Evolutionary conservation across 2,888 invertebrate genomes (phyloP), one percentile per base, ranked within the genome.

Genomic region (Epiblema foenella): DNA sequence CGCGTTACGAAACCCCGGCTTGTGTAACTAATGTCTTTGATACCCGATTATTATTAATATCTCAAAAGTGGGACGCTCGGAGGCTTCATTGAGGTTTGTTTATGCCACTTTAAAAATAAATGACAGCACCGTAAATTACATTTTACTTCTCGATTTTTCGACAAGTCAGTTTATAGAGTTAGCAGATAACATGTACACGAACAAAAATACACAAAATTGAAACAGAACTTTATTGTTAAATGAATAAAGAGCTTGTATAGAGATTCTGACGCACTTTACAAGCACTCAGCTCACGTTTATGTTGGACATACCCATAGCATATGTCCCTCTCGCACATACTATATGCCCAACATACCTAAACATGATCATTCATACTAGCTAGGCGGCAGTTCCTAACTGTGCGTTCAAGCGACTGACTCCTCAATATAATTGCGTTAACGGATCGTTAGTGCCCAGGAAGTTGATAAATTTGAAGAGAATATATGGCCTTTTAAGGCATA

Each of bases 21-120:
- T 70, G 17, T 65, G 60, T 49, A 65, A 70, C 65, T 59, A 46
- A 59, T 42, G 65, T 59, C 52, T 66, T 70, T 66, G 54, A 66
- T 60, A 65, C 52, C 24, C 20, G 59, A 37, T 60, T 37, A 52
- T 51, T 65, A 59, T 46, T 52, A 60, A 65, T 70, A 65, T 46
- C 10, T 12, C 37, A 33, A 20, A 70, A 56, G 59, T 70, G 46
- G 70, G 65, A 37, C 70, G 33, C 11, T 29, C 33, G 18, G 15
- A 56, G 15, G n/a, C 18, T 20, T 9, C 20, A 11, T 33, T 33
- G 33, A 24, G 24, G 5, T n/a, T 29, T 15, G 52, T 20, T 64
- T 60, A 59, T 39, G 37, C 18, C 0, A 33, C 12, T 24, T 20
- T n/a, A n/a, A n/a, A 59, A 18, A 29, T 29, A 60, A 46, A n/a